These are phyloP conservation scores for Strigamia transsilvanica DNA, from an alignment of 2,888 invertebrate species.

Conservation along the genomic window DNA sequence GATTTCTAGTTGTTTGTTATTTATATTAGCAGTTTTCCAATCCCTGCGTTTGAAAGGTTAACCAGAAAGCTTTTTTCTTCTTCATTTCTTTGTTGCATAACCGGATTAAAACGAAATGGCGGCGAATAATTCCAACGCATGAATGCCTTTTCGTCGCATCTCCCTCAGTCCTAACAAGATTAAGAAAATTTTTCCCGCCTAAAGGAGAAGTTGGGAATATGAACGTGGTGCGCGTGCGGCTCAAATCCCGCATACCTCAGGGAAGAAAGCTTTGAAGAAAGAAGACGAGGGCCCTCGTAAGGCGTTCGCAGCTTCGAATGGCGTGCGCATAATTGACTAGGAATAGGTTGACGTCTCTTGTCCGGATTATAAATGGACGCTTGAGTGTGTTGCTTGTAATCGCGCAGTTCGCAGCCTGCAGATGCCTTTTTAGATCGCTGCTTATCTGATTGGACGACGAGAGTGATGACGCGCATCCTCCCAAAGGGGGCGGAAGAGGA, in stretches of 20 bases:
- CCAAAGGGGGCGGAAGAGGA: conserved; percentile 33
- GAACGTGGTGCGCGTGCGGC: not conserved
- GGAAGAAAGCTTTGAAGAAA: not conserved
- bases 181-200: conserved; percentile 20
- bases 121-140: conserved; percentile 38
- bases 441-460: conserved; percentile 34
- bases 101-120: conserved; percentile 34
- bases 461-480: conserved; percentile 48
- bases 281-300: not conserved
- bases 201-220: conserved; percentile 17
- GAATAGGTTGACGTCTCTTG: conserved; percentile 31
- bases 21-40: not conserved
- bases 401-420: conserved; percentile 44
- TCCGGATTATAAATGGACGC: conserved; percentile 39
- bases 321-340: conserved; percentile 32
- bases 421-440: conserved; percentile 36
- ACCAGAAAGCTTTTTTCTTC: not conserved
- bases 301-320: conserved; percentile 10
- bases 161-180: conserved; percentile 36
- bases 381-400: conserved; percentile 46
- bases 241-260: conserved; percentile 19
- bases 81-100: conserved; percentile 23
- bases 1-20: not conserved
- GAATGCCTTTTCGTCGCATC: conserved; percentile 41
- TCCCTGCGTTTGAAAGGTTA: conserved; percentile 24